A percentile compares a stretch with the other conserved stretches of the same genome.
Conservation (phyloP, 2,113 vertebrate species). For the Saimiri boliviensis region DNA sequence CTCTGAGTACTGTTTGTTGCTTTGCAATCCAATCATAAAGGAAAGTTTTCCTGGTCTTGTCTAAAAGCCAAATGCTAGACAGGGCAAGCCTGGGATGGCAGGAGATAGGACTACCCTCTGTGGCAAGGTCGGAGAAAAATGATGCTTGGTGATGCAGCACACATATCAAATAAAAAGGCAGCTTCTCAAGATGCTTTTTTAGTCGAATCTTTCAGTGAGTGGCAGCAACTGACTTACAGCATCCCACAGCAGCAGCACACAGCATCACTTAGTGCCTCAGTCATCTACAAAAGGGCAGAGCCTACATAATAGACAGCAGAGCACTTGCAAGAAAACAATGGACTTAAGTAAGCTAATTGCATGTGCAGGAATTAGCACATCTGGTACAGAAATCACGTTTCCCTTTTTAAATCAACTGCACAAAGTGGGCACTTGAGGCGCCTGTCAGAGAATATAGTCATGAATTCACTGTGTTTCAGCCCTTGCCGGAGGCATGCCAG, state of each 20-base stretch:
- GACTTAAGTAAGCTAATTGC: background rate
- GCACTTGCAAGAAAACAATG: background rate
- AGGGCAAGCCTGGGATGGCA: background rate
- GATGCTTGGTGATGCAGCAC: too few relatives aligned
- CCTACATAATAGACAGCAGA: fast-evolving
- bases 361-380: background rate
- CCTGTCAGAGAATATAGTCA: background rate
- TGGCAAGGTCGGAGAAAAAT: background rate
- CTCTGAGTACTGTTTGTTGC: background rate
- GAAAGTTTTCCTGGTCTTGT: background rate
- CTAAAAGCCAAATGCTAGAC: background rate
- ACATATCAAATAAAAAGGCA: fast-evolving
- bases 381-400: background rate
- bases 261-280: background rate
- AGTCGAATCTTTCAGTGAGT: fast-evolving
- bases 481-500: background rate
- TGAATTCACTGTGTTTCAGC: background rate
- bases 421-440: background rate
- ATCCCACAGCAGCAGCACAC: fast-evolving
- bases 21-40: background rate
- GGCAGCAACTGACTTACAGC: fast-evolving
- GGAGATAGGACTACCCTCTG: background rate
- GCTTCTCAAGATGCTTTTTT: background rate
- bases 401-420: conserved; percentile 6
- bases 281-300: background rate